Evolutionary conservation across 2,113 vertebrate genomes (phyloP).

Genomic region (Engraulis encrasicolus): DNA sequence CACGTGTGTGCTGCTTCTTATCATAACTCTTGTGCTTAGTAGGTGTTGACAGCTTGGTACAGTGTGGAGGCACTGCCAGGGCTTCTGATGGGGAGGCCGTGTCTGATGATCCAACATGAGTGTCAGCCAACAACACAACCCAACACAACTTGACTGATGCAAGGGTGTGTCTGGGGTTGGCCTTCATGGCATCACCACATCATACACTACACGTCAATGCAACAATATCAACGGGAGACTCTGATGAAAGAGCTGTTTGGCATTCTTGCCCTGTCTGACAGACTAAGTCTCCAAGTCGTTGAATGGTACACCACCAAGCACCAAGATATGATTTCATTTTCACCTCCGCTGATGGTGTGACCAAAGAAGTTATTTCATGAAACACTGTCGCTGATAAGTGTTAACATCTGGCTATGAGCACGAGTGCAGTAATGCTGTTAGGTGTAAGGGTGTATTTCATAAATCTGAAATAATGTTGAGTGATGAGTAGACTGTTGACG

Average conservation of each 20-base stretch:
- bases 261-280: neutral
- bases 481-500: neutral
- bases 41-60: conserved; percentile 39
- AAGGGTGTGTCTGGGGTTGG: neutral
- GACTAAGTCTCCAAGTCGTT: neutral
- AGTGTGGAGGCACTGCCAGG: neutral
- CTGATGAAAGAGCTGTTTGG: conserved; percentile 7
- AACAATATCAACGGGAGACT: neutral
- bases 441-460: neutral
- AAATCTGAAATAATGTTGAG: neutral
- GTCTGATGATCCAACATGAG: neutral
- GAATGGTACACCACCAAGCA: neutral
- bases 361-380: neutral
- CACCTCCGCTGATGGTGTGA: neutral
- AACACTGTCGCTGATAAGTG: neutral
- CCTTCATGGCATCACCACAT: neutral
- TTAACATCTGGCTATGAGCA: neutral
- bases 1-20: conserved; percentile 46
- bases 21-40: conserved; percentile 52
- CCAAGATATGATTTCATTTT: neutral
- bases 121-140: neutral
- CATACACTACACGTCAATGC: neutral
- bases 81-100: neutral
- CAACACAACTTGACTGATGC: neutral
- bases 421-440: neutral